Base-by-base conservation (phyloP, 64 coral and sea anemone species). In the Pachyseris speciosa region DNA sequence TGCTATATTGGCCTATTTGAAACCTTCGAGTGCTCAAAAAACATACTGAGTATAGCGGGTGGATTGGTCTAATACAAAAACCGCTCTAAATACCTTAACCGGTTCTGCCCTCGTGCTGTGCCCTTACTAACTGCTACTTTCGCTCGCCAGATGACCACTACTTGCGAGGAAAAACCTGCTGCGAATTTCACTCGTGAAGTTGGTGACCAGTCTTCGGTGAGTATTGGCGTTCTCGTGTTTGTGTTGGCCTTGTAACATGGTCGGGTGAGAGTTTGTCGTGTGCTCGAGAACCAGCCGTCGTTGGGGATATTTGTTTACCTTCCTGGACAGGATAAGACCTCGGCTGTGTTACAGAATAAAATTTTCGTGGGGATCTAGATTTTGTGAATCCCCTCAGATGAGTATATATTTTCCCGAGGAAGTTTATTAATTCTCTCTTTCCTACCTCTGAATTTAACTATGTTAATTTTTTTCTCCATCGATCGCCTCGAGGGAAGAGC, bases 131-230 rank as follows among this genome's bases (percentile, higher is more conserved):
- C 48, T 38, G 32, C n/a, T 24, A 9, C 10, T 24, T 61, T 41
- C 77, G 9, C 37, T 81, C 77, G 32, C 77, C 53, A 81, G 77
- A 81, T 81, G 77, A 81, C 77, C 77, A 81, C 77, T 60, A 53
- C 77, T 40, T 81, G 77, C 77, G 77, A 81, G 77, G 77, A 81
- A 63, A 81, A 81, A 61, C 63, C 77, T 63, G 36, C 77, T 13
- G 77, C 77, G 77, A 81, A 58, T 81, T 81, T 81, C 55, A 81
- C 77, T 81, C 77, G 77, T 53, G 77, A 81, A 81, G 53, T 81
- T 81, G 77, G 77, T 26, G 77, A 81, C 49, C 77, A 81, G 53
- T 37, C 77, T 26, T 24, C 77, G 77, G 77, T 81, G 16, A 81
- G 28, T 71, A 17, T 81, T 61, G 20, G 17, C 53, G 48, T 40